phyloP scores from a whole-genome alignment of 2,888 invertebrate species.

The Hyposoter dolosus region DNA sequence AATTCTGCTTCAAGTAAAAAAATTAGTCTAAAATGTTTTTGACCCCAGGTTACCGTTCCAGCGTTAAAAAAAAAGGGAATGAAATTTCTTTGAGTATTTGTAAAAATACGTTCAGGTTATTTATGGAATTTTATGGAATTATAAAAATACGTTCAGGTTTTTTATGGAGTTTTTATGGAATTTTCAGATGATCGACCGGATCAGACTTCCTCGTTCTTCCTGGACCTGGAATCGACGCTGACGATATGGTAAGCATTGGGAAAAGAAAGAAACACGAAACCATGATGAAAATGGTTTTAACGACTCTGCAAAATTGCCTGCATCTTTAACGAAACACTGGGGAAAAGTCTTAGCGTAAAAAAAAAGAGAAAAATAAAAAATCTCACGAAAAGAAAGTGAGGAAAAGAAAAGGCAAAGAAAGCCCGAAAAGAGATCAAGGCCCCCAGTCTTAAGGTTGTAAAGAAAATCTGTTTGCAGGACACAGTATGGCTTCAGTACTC shows the following conservation, averaged over 20 bases:
- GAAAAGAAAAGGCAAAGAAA: conserved; percentile 25
- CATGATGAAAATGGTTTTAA: background rate
- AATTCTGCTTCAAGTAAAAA: no score
- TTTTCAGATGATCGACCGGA: conserved; percentile 87
- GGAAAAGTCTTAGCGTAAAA: background rate
- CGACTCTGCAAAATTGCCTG: background rate
- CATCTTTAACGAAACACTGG: background rate
- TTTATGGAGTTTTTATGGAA: conserved; percentile 11
- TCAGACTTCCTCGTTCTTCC: conserved; percentile 83
- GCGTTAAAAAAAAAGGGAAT: background rate
- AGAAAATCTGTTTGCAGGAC: conserved; percentile 86
- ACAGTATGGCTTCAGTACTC: conserved; percentile 94
- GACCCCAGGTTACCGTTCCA: no score
- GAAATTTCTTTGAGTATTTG: background rate
- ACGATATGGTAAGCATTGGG: conserved; percentile 90
- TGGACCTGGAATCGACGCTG: conserved; percentile 88
- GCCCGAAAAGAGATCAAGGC: conserved; percentile 49
- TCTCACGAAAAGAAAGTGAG: background rate
- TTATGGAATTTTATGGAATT: conserved; percentile 81
- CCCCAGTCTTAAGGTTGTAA: conserved; percentile 32
- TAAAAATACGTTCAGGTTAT: background rate
- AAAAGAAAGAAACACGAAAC: conserved; percentile 21
- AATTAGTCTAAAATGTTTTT: no score
- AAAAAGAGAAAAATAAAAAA: background rate
- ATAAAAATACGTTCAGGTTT: no score